A percentile compares a stretch with the other conserved stretches of the same genome.
Evolutionary conservation across 2,888 invertebrate species (phyloP).

Genomic region (Hipparchia sbordonii): DNA sequence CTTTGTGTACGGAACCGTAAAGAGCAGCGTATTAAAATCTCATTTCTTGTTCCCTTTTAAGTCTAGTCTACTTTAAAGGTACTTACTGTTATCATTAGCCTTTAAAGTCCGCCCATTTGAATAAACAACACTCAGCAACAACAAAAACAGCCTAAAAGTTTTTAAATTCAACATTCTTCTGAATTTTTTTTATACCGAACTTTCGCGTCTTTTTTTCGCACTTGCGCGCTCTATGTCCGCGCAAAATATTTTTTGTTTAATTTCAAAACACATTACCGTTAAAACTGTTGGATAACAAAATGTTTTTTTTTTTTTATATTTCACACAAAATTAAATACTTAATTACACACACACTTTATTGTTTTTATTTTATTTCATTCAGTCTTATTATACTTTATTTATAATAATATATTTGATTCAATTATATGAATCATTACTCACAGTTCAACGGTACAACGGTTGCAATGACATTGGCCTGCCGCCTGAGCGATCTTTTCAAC

Average conservation of each 20-base stretch:
- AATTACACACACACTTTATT: background rate
- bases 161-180: conserved; percentile 30
- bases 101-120: conserved; percentile 35
- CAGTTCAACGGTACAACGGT: conserved; percentile 47
- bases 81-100: conserved; percentile 32
- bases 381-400: background rate
- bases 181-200: conserved; percentile 1
- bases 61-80: background rate
- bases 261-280: too few species aligned
- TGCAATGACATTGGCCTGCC: conserved; percentile 59
- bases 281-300: too few species aligned
- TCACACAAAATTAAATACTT: background rate
- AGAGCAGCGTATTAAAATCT: too few species aligned
- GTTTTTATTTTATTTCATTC: background rate
- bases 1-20: too few species aligned
- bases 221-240: too few species aligned
- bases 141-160: conserved; percentile 24
- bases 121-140: conserved; percentile 36
- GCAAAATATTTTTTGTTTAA: too few species aligned
- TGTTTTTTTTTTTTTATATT: background rate
- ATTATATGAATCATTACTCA: conserved; percentile 33
- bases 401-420: background rate
- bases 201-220: background rate
- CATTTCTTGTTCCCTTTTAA: too few species aligned
- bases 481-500: conserved; percentile 56